Evolutionary conservation across 1,140 invertebrate genomes (phyloP).

Genomic region (Phortica variegata): DNA sequence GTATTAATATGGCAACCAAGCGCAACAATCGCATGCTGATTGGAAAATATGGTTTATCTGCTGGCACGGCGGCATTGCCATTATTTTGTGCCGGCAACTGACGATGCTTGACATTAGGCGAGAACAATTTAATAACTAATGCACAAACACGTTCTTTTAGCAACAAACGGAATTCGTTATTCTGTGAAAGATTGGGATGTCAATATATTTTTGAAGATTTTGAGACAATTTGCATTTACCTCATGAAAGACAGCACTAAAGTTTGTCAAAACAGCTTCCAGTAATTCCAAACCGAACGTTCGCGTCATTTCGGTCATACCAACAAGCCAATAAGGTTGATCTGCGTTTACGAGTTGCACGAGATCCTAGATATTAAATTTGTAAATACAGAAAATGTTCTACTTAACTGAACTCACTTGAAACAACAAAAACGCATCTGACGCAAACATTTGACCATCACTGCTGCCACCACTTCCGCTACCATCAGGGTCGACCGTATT

Average conservation of each 20-base stretch:
- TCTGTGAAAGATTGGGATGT: slow-evolving; percentile 61
- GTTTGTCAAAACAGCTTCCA: slow-evolving; percentile 90
- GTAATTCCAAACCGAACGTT: slow-evolving; percentile 92
- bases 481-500: slow-evolving; percentile 12
- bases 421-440: slow-evolving; percentile 94
- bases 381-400: slow-evolving; percentile 43
- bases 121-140: slow-evolving; percentile 96
- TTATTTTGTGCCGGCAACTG: slow-evolving; percentile 60
- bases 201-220: neutral
- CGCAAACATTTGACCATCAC: slow-evolving; percentile 80
- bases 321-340: slow-evolving; percentile 91
- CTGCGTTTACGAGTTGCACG: slow-evolving; percentile 93
- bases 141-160: slow-evolving; percentile 97
- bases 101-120: slow-evolving; percentile 91
- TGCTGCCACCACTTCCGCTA: slow-evolving; percentile 9
- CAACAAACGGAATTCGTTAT: slow-evolving; percentile 91
- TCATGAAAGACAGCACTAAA: slow-evolving; percentile 92
- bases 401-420: slow-evolving; percentile 70
- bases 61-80: slow-evolving; percentile 61
- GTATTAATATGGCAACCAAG: slow-evolving; percentile 89
- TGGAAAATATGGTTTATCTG: slow-evolving; percentile 93
- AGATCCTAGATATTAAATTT: too few species aligned
- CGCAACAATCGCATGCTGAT: slow-evolving; percentile 92
- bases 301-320: slow-evolving; percentile 97
- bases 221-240: slow-evolving; percentile 59